phyloP scores from a whole-genome alignment of 2,888 invertebrate genomes.

The Xestobium rufovillosum region DNA sequence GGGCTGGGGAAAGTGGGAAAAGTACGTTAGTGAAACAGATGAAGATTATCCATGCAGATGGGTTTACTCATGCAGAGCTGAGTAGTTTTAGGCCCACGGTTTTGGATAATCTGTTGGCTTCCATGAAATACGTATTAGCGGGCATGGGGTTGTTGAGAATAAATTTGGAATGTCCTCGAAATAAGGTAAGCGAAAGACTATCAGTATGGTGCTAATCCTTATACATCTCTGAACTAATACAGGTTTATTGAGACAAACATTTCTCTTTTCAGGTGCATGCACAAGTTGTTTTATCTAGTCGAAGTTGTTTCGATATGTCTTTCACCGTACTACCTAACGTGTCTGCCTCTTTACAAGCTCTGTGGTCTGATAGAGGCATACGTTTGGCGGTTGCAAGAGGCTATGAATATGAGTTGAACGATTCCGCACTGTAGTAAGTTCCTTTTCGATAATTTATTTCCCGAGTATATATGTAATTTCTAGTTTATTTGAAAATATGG shows the following conservation, averaged over 20 bases:
- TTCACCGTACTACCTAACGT: constrained; percentile 48
- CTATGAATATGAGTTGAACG: constrained; percentile 60
- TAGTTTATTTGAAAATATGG: constrained; percentile 61
- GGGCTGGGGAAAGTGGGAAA: constrained; percentile 61
- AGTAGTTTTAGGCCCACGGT: constrained; percentile 57
- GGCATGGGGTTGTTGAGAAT: constrained; percentile 59
- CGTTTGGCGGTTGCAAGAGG: constrained; percentile 56
- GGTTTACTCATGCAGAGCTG: constrained; percentile 54
- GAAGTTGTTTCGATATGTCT: constrained; percentile 50
- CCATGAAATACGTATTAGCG: constrained; percentile 60
- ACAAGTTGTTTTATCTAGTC: constrained; percentile 45
- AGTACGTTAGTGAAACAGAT: constrained; percentile 62
- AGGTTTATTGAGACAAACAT: constrained; percentile 5
- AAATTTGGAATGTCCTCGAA: constrained; percentile 52
- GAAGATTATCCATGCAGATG: constrained; percentile 62
- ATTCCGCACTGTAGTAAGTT: constrained; percentile 58
- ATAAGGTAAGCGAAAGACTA: constrained; percentile 41
- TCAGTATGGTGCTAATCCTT: constrained; percentile 3
- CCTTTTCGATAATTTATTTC: constrained; percentile 3
- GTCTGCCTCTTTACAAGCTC: constrained; percentile 46
- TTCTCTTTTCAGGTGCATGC: constrained; percentile 41
- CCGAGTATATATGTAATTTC: constrained; percentile 10
- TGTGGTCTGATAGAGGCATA: constrained; percentile 59
- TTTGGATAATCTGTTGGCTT: constrained; percentile 55
- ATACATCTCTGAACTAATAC: constrained; percentile 3